Evolutionary conservation across 2,797 vertebrate genomes (phyloP), one percentile per base, ranked within the genome.

Genomic region (Vireo griseus): DNA sequence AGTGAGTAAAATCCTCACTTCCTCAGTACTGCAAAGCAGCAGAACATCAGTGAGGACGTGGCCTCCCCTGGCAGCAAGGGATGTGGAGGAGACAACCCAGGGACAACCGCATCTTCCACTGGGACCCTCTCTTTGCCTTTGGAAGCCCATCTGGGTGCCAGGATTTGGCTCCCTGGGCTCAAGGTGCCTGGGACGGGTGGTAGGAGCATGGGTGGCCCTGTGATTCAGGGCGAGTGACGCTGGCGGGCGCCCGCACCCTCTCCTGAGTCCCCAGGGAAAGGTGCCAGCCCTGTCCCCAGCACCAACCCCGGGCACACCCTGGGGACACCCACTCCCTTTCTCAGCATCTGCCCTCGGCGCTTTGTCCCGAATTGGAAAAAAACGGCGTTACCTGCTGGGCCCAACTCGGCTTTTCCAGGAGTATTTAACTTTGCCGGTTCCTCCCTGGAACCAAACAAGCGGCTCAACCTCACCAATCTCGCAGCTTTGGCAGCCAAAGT

Each of bases 381-480:
- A 84, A 61, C 45, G 6, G 67, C 3, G 1, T 97, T 97, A 97
- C 96, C 97, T 97, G 95, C 88, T 95, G 92, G 88, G 86, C 95
- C 94, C 93, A 74, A 33, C 94, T 92, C 44, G 92, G 95, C 79
- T 96, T 78, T 80, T 95, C 89, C 94, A 95, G 95, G 94, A 92
- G 96, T 97, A 96, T 97, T 97, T 97, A 97, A 97, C 97, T 97
- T 95, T 96, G 96, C 69, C 28, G n/a, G 95, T 96, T 97, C 96
- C 97, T 96, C 96, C 94, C 45, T 90, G 94, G 93, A 94, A 86
- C 79, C 96, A 96, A 96, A 95, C 96, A 96, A 96, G 86, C 95
- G 89, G 95, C 96, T 96, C 94, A 96, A 92, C 82, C 92, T 93
- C 93, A 68, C 88, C 95, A 93, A 96, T 96, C 97, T 95, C 48